phyloP scores from a whole-genome alignment of 2,797 vertebrate genomes.

The Balearica regulorum region DNA sequence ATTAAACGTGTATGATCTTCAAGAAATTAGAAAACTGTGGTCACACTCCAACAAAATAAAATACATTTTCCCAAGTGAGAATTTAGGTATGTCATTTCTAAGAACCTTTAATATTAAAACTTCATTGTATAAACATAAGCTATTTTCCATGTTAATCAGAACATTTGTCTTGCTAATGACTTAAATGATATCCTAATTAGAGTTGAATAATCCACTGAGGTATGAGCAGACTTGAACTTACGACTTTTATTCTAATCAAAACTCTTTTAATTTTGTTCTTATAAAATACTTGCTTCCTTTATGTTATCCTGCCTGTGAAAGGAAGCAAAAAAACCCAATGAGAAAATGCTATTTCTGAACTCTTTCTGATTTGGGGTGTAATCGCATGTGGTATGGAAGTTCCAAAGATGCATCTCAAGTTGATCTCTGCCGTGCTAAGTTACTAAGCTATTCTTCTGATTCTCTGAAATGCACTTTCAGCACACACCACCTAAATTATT shows the following conservation, averaged over 20 bases:
- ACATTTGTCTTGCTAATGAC: conserved; percentile 1
- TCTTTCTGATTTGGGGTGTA: background rate
- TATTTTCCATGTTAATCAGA: background rate
- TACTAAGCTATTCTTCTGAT: background rate
- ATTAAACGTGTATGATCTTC: background rate
- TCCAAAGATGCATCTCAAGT: background rate
- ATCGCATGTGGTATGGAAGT: background rate
- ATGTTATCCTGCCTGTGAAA: background rate
- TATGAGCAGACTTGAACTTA: background rate
- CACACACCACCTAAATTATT: background rate
- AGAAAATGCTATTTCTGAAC: background rate
- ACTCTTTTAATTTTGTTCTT: background rate
- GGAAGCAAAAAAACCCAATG: background rate
- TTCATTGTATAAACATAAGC: background rate
- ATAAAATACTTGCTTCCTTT: background rate
- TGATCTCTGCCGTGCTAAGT: background rate
- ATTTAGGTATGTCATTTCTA: background rate
- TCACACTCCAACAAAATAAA: background rate
- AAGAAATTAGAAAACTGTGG: background rate
- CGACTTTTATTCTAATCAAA: background rate
- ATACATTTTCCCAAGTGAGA: background rate
- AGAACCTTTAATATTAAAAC: background rate
- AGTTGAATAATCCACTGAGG: background rate
- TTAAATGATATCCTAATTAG: conserved; percentile 1
- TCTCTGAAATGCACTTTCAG: background rate